A percentile compares a stretch with the other conserved stretches of the same genome.
phyloP scores from a whole-genome alignment of 2,797 vertebrate species.

The Acestrorhynchus altus region DNA sequence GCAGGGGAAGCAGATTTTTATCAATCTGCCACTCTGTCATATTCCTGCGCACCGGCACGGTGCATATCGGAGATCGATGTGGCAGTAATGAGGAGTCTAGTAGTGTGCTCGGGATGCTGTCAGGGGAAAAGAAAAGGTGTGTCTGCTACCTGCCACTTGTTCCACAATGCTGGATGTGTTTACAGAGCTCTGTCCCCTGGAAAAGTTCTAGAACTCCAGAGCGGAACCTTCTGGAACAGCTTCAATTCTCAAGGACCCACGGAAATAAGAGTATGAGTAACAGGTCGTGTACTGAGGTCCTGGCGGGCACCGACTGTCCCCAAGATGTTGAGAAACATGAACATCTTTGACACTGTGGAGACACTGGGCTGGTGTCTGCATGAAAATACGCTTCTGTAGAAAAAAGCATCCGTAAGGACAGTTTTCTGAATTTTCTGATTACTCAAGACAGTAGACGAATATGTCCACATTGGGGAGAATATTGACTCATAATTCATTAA shows the following conservation, averaged over 20 bases:
- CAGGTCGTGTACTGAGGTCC: neutral
- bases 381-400: neutral
- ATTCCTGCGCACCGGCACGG: neutral
- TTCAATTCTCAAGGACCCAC: neutral
- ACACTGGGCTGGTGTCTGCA: neutral
- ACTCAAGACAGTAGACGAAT: too few relatives aligned
- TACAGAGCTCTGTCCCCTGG: neutral
- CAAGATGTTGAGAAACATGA: neutral
- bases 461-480: too few relatives aligned
- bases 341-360: neutral
- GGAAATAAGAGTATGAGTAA: neutral
- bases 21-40: conserved; percentile 40
- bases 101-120: conserved; percentile 8
- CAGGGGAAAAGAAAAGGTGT: neutral
- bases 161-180: conserved; percentile 8
- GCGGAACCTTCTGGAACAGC: neutral
- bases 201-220: neutral
- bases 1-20: conserved; percentile 61
- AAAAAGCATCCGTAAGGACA: neutral
- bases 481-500: too few relatives aligned
- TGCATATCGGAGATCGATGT: conserved; percentile 4
- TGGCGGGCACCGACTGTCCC: neutral
- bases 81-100: conserved; percentile 28
- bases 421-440: too few relatives aligned
- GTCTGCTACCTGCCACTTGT: conserved; percentile 17